Evolutionary conservation across 92 coral and sea anemone species (phyloP).

Genomic region (Meandrina meandrites): DNA sequence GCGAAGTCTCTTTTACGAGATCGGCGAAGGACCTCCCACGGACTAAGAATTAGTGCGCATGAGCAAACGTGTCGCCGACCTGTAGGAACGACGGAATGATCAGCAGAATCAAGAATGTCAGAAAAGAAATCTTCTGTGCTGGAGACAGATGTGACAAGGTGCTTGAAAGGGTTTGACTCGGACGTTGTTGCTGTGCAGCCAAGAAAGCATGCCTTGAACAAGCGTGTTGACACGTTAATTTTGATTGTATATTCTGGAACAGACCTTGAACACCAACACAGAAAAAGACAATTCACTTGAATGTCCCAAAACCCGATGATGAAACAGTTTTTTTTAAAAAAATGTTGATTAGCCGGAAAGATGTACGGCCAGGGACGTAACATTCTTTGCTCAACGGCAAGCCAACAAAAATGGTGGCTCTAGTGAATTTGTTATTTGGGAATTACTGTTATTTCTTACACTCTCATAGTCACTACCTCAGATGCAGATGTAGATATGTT

Average conservation of each 20-base stretch:
- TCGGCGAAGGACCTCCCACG: slow-evolving; percentile 88
- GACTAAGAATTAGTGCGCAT: slow-evolving; percentile 39
- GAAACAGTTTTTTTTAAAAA: background rate
- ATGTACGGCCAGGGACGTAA: background rate
- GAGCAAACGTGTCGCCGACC: background rate
- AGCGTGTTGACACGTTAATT: too few relatives aligned
- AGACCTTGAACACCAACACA: background rate
- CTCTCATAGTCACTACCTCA: background rate
- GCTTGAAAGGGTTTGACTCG: background rate
- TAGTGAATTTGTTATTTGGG: background rate
- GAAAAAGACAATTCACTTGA: background rate
- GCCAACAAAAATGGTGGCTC: background rate
- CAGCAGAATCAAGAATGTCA: background rate
- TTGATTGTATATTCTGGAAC: background rate
- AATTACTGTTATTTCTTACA: too few relatives aligned
- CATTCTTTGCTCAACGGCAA: background rate
- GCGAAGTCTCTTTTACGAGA: slow-evolving; percentile 85
- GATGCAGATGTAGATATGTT: background rate
- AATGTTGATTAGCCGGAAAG: background rate
- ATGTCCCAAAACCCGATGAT: background rate
- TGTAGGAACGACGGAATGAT: background rate
- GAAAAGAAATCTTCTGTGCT: background rate
- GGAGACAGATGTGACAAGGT: background rate
- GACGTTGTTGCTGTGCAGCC: background rate
- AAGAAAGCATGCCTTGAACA: too few relatives aligned